Evolutionary conservation across 53 echinoderm and acorn worm species (phyloP).

Genomic region (Stichopus horrens): DNA sequence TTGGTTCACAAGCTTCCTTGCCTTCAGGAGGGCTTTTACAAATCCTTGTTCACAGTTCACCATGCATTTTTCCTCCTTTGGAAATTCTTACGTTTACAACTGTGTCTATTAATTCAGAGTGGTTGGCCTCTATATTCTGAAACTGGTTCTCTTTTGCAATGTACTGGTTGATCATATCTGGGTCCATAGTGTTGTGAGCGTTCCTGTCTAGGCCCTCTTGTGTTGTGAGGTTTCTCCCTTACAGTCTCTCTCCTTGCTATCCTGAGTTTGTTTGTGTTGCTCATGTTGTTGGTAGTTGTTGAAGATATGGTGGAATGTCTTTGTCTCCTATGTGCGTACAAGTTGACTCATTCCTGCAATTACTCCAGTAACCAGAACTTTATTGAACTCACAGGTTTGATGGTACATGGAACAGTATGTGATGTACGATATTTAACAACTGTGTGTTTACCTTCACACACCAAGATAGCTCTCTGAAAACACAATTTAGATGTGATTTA

Average conservation of each 20-base stretch:
- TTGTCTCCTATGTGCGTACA: no score
- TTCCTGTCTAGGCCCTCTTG: constrained; percentile 42
- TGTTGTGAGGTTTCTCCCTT: constrained; percentile 30
- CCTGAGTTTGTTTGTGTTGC: constrained; percentile 58
- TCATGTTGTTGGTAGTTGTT: constrained; percentile 29
- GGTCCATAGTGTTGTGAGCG: constrained; percentile 38
- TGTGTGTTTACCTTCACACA: no score
- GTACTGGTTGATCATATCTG: constrained; percentile 51
- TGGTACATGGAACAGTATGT: no score
- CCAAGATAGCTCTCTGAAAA: no score
- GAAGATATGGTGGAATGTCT: background rate
- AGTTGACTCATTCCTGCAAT: no score
- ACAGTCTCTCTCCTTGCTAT: constrained; percentile 51
- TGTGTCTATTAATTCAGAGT: constrained; percentile 54
- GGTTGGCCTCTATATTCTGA: constrained; percentile 18
- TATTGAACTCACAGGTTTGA: no score
- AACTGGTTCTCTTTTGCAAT: constrained; percentile 62
- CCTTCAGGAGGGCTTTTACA: constrained; percentile 31
- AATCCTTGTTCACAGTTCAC: constrained; percentile 58
- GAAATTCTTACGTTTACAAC: constrained; percentile 52
- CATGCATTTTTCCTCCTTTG: constrained; percentile 58
- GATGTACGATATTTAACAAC: no score
- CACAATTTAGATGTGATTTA: no score
- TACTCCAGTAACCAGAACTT: no score
- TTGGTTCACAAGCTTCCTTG: constrained; percentile 28